Percentiles rank a stretch among this genome's conserved stretches.
Conservation (phyloP, 2,113 vertebrate species). For the Mobula birostris region DNA sequence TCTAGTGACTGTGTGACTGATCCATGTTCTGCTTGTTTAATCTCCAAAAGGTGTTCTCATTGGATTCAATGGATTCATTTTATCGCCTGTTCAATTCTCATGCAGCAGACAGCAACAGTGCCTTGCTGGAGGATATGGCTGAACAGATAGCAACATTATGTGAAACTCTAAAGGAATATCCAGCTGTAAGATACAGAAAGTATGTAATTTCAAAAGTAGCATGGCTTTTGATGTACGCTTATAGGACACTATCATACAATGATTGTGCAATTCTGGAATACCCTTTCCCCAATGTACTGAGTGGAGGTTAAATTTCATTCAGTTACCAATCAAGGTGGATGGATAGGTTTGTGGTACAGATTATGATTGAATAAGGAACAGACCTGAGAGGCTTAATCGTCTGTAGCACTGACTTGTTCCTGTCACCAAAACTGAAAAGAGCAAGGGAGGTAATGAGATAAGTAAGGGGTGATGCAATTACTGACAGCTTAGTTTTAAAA, state of each 20-base stretch:
- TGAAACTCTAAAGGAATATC: conserved; percentile 90
- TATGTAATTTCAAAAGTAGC: conserved; percentile 49
- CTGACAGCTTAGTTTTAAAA: no score
- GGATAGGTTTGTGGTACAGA: not conserved
- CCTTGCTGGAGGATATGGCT: conserved; percentile 84
- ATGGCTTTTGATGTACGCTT: no score
- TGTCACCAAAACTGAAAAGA: not conserved
- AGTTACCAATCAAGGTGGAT: not conserved
- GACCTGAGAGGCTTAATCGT: not conserved
- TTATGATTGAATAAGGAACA: not conserved
- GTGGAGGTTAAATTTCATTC: no score
- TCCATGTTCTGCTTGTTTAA: not conserved
- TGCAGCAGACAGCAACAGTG: conserved; percentile 87
- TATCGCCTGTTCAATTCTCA: conserved; percentile 96
- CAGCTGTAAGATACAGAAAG: conserved; percentile 86
- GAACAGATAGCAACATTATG: conserved; percentile 93
- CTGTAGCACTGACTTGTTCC: not conserved
- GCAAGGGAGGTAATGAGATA: not conserved
- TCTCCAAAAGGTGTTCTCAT: conserved; percentile 74
- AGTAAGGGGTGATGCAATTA: not conserved
- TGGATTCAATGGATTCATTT: conserved; percentile 83
- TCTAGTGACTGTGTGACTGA: conserved; percentile 2
- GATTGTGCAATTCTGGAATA: no score
- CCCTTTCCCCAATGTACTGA: no score
- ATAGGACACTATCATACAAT: not conserved